These are phyloP conservation scores for Astyanax mexicanus DNA, from an alignment of 2,797 vertebrate genomes.

Conservation along the genomic window DNA sequence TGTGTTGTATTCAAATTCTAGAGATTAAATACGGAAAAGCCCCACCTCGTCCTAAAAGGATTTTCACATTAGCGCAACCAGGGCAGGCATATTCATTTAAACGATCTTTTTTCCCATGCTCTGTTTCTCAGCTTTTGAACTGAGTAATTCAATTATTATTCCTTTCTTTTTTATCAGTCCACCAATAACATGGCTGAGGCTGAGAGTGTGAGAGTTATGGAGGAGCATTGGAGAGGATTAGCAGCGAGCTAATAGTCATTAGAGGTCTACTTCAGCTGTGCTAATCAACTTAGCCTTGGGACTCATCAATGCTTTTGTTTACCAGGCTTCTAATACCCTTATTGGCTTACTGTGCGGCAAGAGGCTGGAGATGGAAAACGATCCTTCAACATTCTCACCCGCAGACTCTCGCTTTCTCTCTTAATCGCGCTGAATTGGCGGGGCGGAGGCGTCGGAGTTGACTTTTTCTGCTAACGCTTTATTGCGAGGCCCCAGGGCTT, in stretches of 20 bases:
- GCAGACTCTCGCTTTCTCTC: constrained; percentile 17
- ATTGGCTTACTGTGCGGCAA: constrained; percentile 43
- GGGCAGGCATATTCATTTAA: constrained; percentile 17
- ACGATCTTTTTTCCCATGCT: constrained; percentile 9
- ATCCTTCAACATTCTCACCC: constrained; percentile 11
- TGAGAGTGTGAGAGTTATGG: constrained; percentile 59
- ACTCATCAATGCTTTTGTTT: constrained; percentile 65
- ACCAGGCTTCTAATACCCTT: constrained; percentile 56
- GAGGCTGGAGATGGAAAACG: constrained; percentile 29
- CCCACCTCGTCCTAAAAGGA: constrained; percentile 29
- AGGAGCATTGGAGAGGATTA: constrained; percentile 72
- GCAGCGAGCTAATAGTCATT: constrained; percentile 69
- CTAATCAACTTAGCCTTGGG: constrained; percentile 66
- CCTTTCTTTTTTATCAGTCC: constrained; percentile 16
- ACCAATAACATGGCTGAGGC: neutral
- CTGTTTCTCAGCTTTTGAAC: constrained; percentile 2
- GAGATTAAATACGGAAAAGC: constrained; percentile 10
- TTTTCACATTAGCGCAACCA: constrained; percentile 21
- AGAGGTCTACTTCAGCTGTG: constrained; percentile 73
- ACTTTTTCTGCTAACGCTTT: neutral
- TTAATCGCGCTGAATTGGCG: constrained; percentile 31
- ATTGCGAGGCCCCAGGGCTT: constrained; percentile 17
- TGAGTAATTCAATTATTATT: constrained; percentile 26
- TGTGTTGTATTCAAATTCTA: neutral
- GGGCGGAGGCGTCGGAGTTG: constrained; percentile 11